Conservation (phyloP, 2,113 vertebrate species). For the Numida meleagris region DNA sequence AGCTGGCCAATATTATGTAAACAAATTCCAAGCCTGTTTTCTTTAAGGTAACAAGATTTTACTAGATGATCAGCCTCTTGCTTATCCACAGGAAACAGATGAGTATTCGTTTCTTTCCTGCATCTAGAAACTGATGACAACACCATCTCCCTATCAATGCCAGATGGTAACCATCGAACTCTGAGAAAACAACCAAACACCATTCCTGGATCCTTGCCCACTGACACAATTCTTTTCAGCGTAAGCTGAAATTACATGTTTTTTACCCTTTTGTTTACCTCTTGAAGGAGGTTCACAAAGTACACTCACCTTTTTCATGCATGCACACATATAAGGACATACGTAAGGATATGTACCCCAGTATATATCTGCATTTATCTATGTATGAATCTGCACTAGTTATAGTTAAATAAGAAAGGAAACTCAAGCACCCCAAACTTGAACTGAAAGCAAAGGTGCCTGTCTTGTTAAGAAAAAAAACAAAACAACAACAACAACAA, state of each 20-base stretch:
- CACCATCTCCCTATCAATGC: slow-evolving; percentile 88
- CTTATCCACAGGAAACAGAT: slow-evolving; percentile 99
- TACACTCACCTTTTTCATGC: background rate
- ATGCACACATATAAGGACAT: background rate
- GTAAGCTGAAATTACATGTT: slow-evolving; percentile 63
- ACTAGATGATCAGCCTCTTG: slow-evolving; percentile 88
- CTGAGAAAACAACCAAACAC: slow-evolving; percentile 90
- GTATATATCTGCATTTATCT: background rate
- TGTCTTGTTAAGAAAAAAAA: background rate
- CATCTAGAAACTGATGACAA: slow-evolving; percentile 95
- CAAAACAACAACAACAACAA: too few relatives aligned
- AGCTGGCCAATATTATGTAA: slow-evolving; percentile 47
- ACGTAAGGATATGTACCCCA: background rate
- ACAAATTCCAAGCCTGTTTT: slow-evolving; percentile 76
- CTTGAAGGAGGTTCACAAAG: slow-evolving; percentile 24
- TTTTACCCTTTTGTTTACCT: slow-evolving; percentile 54
- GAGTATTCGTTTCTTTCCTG: slow-evolving; percentile 94
- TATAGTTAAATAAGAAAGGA: background rate
- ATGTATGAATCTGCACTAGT: background rate
- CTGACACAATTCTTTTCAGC: slow-evolving; percentile 80
- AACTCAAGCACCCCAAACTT: background rate
- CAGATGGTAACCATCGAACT: slow-evolving; percentile 88
- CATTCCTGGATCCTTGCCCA: slow-evolving; percentile 89
- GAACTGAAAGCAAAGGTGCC: background rate
- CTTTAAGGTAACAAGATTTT: slow-evolving; percentile 91